Conservation (phyloP, 2,113 vertebrate species). For the Aleadryas rufinucha region DNA sequence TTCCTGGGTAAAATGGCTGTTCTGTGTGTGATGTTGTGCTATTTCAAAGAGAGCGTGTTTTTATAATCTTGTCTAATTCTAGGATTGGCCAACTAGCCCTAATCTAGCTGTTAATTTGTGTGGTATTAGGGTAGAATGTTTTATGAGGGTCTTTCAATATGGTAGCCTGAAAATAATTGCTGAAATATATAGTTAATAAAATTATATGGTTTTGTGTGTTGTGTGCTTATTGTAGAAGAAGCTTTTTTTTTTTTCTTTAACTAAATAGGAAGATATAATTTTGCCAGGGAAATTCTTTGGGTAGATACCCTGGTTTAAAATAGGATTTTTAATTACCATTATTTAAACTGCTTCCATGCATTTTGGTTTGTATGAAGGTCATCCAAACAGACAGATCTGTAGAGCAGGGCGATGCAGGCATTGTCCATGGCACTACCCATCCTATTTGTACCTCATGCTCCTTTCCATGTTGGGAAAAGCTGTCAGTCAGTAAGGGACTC, state of each 20-base stretch:
- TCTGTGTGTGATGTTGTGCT: background rate
- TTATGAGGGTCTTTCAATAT: background rate
- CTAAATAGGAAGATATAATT: background rate
- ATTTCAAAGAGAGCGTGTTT: background rate
- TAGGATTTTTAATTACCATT: background rate
- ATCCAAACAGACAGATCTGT: background rate
- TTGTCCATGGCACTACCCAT: background rate
- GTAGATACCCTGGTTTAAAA: background rate
- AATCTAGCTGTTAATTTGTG: background rate
- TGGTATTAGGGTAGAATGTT: background rate
- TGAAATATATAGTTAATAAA: background rate
- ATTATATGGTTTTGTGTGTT: background rate
- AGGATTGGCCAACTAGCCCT: background rate
- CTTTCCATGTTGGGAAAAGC: background rate
- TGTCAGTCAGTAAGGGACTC: background rate
- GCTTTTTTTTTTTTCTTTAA: background rate
- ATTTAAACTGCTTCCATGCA: background rate
- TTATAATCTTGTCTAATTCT: background rate
- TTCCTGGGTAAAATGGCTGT: background rate
- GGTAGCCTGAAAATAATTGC: background rate
- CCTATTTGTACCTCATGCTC: background rate
- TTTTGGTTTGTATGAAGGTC: background rate
- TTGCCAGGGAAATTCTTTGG: background rate
- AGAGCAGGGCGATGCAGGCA: background rate
- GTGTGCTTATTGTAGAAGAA: background rate